Evolutionary conservation across 2,113 vertebrate species (phyloP), one percentile per base, ranked within the genome.

Genomic region (Tonatia bakeri): DNA sequence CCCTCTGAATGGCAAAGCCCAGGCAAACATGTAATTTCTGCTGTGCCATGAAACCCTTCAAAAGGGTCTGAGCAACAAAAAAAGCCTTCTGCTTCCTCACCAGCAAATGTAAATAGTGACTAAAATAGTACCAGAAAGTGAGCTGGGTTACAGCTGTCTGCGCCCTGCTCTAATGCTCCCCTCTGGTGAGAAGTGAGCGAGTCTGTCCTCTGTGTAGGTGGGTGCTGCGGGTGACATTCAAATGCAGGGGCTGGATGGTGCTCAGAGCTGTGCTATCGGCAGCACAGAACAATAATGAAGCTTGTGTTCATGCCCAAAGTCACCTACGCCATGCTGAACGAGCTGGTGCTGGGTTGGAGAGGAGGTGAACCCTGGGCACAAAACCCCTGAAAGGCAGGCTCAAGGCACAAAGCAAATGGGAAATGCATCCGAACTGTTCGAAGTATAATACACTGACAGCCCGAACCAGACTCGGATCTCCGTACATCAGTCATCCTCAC

Each of bases 21-120:
- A 94, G 91, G 93, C 96, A 90, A 96, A 92, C 97, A 19, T 90
- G 54, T 83, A 93, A 96, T 93, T 97, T 97, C 91, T 96, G 94
- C 90, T 43, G 14, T 10, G 92, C 96, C 70, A 43, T 89, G 80
- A 83, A 82, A 83, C 80, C 80, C 94, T 97, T 95, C 95, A 86
- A 96, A 95, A 94, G 61, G 56, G 65, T 75, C 97, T 16, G 20
- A 56, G 86, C 82, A 75, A 77, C 82, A 59, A 95, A 79, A 94
- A 91, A 97, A 97, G 59, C 86, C 16, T 69, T 69, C 92, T n/a
- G 91, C 92, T 67, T 97, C 86, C 89, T 85, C 97, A 96, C 90
- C 96, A 20, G 79, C 72, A 98, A 93, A 93, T 85, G 96, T 77
- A 96, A 97, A 96, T 65, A 90, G 80, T 54, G 96, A 76, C 83